Evolutionary conservation across 2,797 vertebrate species (phyloP), one percentile per base, ranked within the genome.

Genomic region (Neopelma chrysocephalum): DNA sequence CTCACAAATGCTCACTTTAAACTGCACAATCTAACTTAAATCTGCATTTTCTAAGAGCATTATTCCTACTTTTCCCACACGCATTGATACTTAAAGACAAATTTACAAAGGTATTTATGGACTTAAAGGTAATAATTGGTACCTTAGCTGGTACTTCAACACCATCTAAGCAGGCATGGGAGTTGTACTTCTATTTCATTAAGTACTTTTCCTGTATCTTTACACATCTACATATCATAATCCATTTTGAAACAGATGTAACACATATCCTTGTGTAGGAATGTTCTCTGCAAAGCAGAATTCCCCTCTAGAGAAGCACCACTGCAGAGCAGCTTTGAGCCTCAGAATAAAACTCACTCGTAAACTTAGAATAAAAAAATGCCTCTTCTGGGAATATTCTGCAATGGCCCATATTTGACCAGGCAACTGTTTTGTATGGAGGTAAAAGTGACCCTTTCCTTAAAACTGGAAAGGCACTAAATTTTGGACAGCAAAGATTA

Each of bases 51-150:
- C 51, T 51, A 43, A 56, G 43, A 69, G n/a, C 50, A 68, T 75
- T 87, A 91, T 56, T 90, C 54, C 38, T 51, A 29, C 21, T 92
- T 94, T 65, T 76, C 43, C 47, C 54, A 51, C 25, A 48, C 21
- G 54, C 51, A 78, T 26, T 62, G 57, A 83, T n/a, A 83, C 34
- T 65, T 58, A 54, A 57, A 77, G 61, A 12, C 60, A 79, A 71
- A 87, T 69, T 58, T 83, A 86, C 50, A 92, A 77, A 73, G 29
- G n/a, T 83, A 66, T 86, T 90, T 83, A 66, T 77, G 72, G 60
- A 93, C 65, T 64, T 65, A 48, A 34, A 60, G 45, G 48, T 53
- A 90, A 50, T 43, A 87, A 91, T 22, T 50, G 38, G 58, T 68
- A 90, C 48, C 80, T 80, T 25, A 66, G n/a, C 12, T 56, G 32